Base-by-base conservation (phyloP, 2,113 vertebrate genomes). In the Hydropotes inermis region DNA sequence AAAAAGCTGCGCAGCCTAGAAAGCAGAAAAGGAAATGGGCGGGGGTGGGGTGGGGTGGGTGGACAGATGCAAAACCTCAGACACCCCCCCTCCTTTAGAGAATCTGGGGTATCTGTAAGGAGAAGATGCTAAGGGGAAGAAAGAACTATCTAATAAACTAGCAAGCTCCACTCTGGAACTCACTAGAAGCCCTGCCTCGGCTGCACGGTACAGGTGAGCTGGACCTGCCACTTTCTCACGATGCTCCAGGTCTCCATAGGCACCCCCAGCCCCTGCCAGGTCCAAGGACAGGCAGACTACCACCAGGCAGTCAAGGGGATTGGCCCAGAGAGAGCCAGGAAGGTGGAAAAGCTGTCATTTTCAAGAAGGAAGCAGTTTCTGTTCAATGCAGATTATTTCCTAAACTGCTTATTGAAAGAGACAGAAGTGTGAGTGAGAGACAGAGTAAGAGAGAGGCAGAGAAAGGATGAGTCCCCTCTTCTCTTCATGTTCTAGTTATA, bases 381-480 rank as follows among this genome's bases (percentile, higher is more conserved):
- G 94, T 96, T 97, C 45, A 95, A 88, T 94, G 91, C 47, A 76
- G 95, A 98, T 95, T 93, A 96, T 84, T 96, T 45, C 50, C 90
- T 70, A 86, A 98, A 81, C 94, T 94, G 87, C 74, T 95, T 96
- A 97, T 98, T 98, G 95, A 92, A 86, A 95, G 91, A 97, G 96
- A 94, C 97, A 96, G 97, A 61, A 94, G 87, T 95, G 28, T 43
- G 74, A 25, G 57, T 15, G 25, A 39, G 58, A 15, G 89, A 50
- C 47, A 19, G n/a, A 36, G n/a, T 70, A 16, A 33, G 10, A 33
- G 50, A 74, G 61, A 16, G 54, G 17, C 6, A 36, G 36, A 61
- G 30, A n/a, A 39, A 76, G 36, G 70, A 25, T 39, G 12, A 9
- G 61, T 28, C 28, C 17, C 36, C 45, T 79, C 13, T n/a, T 39